Evolutionary conservation across 2,797 vertebrate genomes (phyloP), one percentile per base, ranked within the genome.

Genomic region (Myoxocephalus aenaeus): DNA sequence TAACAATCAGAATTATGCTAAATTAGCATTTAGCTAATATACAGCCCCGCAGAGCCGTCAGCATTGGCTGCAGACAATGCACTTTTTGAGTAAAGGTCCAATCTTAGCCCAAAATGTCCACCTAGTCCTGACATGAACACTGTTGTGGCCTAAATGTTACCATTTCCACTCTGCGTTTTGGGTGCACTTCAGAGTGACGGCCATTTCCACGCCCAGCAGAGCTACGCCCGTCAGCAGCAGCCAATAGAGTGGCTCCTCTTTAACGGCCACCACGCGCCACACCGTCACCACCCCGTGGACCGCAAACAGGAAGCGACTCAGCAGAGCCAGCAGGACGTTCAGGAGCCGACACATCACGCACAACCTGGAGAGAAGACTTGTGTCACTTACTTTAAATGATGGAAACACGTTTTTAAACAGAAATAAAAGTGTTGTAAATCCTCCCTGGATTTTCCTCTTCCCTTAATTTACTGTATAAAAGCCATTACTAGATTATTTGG

Each of bases 131-230:
- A 17, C 18, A 56, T 40, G 10, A 56, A 56, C 42, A 42, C n/a
- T 34, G 29, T 67, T 50, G 46, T 53, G 36, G 38, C 7, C 8
- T 38, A 7, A 27, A 8, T 2, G 20, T 92, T 93, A 96, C 95
- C 95, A 96, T 95, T 95, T 95, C 95, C 95, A 96, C 86, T 96
- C 95, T 2, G 92, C 95, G 1, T 95, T 93, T 22, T 54, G 87
- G 54, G 94, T 95, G 80, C 84, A 92, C 88, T 89, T 93, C 32
- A 96, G 84, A 13, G 95, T 96, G 81, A 95, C 61, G 0, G 89
- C 88, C 93, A 95, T 94, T 86, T 96, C 95, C 67, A 95, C 85
- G 0, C 90, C 92, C 57, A 96, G 84, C 61, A 96, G 89, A 53
- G 92, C 86, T 63, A 95, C 92, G 1, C 94, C 94, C 1, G 42